These are phyloP conservation scores for Salvator merianae DNA, from an alignment of 2,113 vertebrate genomes.

Conservation along the genomic window DNA sequence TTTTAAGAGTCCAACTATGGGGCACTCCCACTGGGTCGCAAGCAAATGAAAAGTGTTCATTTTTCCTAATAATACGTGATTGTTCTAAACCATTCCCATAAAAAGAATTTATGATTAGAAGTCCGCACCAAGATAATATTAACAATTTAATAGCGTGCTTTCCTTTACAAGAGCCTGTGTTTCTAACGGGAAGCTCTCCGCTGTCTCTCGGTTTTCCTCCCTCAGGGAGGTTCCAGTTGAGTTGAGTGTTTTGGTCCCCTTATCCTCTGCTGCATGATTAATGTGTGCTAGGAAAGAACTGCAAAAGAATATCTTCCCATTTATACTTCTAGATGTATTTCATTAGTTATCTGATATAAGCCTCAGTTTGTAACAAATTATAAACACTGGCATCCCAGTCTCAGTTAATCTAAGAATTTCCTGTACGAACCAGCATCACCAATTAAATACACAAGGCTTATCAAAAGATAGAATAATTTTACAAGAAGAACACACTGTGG, in stretches of 20 bases:
- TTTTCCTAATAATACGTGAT: background rate
- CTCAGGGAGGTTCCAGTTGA: constrained; percentile 2
- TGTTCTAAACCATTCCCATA: background rate
- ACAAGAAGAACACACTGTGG: too few species aligned
- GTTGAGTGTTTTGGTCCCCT: constrained; percentile 13
- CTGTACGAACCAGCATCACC: background rate
- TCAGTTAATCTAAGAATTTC: background rate
- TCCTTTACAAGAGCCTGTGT: background rate
- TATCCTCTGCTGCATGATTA: background rate
- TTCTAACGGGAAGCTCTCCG: background rate
- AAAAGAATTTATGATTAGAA: background rate
- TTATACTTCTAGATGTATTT: background rate
- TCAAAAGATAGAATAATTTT: background rate
- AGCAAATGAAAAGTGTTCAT: background rate
- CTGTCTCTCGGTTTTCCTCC: background rate
- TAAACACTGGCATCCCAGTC: constrained; percentile 23
- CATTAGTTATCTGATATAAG: background rate
- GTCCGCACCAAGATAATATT: background rate
- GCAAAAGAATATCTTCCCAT: constrained; percentile 33
- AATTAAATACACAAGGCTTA: background rate
- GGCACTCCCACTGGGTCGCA: background rate
- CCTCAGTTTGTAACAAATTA: constrained; percentile 11
- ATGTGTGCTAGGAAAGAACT: constrained; percentile 2
- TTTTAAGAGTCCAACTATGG: background rate
- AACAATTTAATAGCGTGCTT: background rate